A percentile compares a stretch with the other conserved stretches of the same genome.
Conservation (phyloP, 2,888 invertebrate genomes). For the Amiota minor region DNA sequence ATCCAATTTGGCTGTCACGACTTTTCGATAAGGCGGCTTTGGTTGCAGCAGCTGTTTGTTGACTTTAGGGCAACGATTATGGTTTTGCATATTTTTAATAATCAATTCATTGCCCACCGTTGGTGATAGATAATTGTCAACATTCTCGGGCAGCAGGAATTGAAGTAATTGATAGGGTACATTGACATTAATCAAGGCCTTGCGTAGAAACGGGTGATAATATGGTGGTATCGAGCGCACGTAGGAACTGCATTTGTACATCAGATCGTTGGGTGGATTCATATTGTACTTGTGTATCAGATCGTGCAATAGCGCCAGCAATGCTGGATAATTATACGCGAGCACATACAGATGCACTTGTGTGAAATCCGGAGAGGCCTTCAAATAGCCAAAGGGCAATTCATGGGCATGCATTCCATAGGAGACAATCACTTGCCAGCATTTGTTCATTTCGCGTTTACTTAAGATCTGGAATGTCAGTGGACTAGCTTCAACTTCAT, state of each 20-base stretch:
- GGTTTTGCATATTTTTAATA: constrained; percentile 93
- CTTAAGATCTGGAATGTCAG: constrained; percentile 96
- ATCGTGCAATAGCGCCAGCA: constrained; percentile 93
- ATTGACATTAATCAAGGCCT: constrained; percentile 93
- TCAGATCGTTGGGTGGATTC: constrained; percentile 94
- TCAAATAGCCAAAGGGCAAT: constrained; percentile 97
- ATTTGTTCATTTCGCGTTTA: constrained; percentile 92
- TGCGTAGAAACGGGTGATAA: constrained; percentile 89
- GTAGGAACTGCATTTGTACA: constrained; percentile 93
- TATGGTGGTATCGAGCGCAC: constrained; percentile 97
- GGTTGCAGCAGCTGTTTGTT: constrained; percentile 73
- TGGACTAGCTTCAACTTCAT: constrained; percentile 98
- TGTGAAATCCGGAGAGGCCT: constrained; percentile 93
- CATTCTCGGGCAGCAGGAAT: constrained; percentile 90
- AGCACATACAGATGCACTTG: constrained; percentile 97
- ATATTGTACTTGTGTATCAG: constrained; percentile 92
- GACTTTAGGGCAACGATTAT: constrained; percentile 82
- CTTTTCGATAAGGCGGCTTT: constrained; percentile 75
- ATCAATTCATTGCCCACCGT: constrained; percentile 95
- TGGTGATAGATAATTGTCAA: constrained; percentile 93
- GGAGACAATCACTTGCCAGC: constrained; percentile 95
- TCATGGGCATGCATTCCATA: constrained; percentile 93
- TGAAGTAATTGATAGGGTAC: constrained; percentile 87
- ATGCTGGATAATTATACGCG: constrained; percentile 98
- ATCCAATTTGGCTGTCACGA: constrained; percentile 85